phyloP scores from a whole-genome alignment of 2,113 vertebrate genomes.

The Desmodus rotundus region DNA sequence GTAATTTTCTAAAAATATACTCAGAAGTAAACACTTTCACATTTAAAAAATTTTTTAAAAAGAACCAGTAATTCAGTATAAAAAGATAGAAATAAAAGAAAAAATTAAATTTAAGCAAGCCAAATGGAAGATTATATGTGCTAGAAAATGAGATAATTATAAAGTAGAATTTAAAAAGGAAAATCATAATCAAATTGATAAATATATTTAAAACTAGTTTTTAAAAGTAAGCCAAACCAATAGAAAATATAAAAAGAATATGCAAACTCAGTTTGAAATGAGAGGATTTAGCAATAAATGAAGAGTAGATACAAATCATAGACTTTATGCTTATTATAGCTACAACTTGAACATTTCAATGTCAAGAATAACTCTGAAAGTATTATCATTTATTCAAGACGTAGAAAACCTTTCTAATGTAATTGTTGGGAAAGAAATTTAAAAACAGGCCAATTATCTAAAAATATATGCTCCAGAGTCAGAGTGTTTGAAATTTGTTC shows the following conservation, averaged over 20 bases:
- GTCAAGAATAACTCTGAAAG: neutral
- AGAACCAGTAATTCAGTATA: neutral
- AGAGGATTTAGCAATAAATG: neutral
- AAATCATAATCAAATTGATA: neutral
- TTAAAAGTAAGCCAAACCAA: neutral
- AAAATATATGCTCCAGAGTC: slow-evolving; percentile 29
- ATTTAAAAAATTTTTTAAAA: neutral
- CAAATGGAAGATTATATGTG: neutral
- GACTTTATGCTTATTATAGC: neutral
- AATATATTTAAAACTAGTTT: neutral
- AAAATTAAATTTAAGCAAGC: neutral
- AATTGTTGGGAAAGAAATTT: slow-evolving; percentile 17
- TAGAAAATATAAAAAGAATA: neutral
- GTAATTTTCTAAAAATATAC: neutral
- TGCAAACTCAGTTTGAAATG: neutral
- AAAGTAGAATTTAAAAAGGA: neutral
- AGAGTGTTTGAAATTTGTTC: slow-evolving; percentile 8
- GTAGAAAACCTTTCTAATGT: slow-evolving; percentile 22
- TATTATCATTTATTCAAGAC: slow-evolving; percentile 5
- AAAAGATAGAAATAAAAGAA: neutral
- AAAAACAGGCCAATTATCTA: slow-evolving; percentile 42
- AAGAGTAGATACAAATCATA: neutral
- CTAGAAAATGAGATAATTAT: neutral
- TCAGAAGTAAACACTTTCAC: neutral
- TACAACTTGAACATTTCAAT: neutral